Evolutionary conservation across 2,888 invertebrate genomes (phyloP).

Genomic region (Pammene fasciana): DNA sequence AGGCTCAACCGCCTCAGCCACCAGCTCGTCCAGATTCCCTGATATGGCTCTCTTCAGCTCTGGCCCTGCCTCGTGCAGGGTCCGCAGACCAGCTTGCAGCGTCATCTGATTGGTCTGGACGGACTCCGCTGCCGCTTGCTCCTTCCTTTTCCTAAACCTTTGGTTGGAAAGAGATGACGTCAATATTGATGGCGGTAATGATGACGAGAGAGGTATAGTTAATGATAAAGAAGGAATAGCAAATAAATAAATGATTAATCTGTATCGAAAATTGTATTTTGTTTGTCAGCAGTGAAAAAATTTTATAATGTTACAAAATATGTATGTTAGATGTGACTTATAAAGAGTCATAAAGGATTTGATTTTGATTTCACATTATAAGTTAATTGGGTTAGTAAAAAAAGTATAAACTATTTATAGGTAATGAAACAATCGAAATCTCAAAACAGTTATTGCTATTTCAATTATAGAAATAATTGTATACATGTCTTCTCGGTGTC

Average conservation of each 20-base stretch:
- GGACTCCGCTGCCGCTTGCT: constrained; percentile 86
- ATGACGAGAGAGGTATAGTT: neutral
- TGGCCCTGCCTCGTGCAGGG: constrained; percentile 98
- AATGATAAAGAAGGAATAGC: neutral
- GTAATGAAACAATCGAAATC: too few relatives aligned
- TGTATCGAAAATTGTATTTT: neutral
- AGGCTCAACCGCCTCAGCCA: constrained; percentile 96
- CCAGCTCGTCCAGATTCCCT: constrained; percentile 96
- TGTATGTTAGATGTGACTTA: too few relatives aligned
- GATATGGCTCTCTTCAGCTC: constrained; percentile 99
- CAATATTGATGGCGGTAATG: neutral
- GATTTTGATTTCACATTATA: too few relatives aligned
- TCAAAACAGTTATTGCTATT: too few relatives aligned
- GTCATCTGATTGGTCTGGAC: constrained; percentile 89
- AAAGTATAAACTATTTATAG: neutral
- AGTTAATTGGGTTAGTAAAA: neutral
- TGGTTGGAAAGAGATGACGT: constrained; percentile 2
- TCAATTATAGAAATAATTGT: constrained; percentile 1
- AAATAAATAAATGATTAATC: neutral
- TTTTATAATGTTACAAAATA: neutral
- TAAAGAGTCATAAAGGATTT: too few relatives aligned
- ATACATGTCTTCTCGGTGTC: constrained; percentile 65
- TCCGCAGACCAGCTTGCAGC: constrained; percentile 96
- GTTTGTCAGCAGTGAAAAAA: neutral
- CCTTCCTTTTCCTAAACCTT: constrained; percentile 97